Base-by-base conservation (phyloP, 2,797 vertebrate genomes). In the Artibeus jamaicensis region DNA sequence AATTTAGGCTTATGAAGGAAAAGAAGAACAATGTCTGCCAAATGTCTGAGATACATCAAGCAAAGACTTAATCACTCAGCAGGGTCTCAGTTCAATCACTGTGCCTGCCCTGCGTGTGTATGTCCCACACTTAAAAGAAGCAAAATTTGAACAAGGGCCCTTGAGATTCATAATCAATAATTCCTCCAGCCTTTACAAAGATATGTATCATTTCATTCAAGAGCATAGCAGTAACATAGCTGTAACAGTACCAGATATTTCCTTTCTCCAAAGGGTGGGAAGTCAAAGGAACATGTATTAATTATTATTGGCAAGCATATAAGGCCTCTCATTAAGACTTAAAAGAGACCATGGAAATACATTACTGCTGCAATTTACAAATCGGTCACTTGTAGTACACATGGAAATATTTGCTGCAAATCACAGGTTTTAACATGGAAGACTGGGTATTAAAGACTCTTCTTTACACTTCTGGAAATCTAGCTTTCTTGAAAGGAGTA, bases 1-100 rank as follows among this genome's bases (percentile, higher is more conserved):
- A 83, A 96, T 90, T 93, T 86, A 91, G 77, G 55, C 46, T 94
- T 90, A 53, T 92, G 91, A 93, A 92, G 89, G 26, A 92, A 92
- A 94, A 74, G 71, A 94, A 96, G 93, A 92, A 32, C 82, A 95
- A 53, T 94, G 81, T 12, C 65, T 96, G 81, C 84, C 95, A 97
- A 92, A 85, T 97, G 93, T 89, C 71, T 97, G 94, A 95, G 57
- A 85, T 79, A 95, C 82, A 96, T 94, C n/a, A 92, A 96, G 89
- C 39, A 86, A 62, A 97, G 87, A 88, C 86, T 96, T 96, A 97
- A 95, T 65, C 86, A 95, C 89, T 83, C 91, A 95, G 82, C 78
- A 81, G 76, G 91, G 84, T 93, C 65, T 96, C 73, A 65, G 62
- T 90, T 50, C 89, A 95, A 42, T 96, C 97, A 89, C 70, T 84